These are phyloP conservation scores for Danionella cerebrum DNA, from an alignment of 2,113 vertebrate species.

Conservation along the genomic window DNA sequence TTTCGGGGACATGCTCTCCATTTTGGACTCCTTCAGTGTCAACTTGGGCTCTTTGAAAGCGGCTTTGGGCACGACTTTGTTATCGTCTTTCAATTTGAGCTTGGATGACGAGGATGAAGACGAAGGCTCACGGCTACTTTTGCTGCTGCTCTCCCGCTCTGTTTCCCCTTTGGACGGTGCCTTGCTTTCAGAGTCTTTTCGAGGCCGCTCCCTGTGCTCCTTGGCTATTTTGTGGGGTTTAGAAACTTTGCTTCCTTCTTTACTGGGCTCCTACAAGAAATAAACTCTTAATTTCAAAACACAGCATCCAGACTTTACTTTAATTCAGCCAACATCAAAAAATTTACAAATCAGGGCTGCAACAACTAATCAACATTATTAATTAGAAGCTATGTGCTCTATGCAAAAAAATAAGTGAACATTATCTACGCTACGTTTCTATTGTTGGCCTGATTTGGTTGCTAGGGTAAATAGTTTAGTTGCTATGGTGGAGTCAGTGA, in stretches of 20 bases:
- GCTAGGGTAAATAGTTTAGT: too few species aligned
- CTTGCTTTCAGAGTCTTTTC: constrained; percentile 96
- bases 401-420: too few species aligned
- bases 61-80: constrained; percentile 82
- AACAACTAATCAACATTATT: too few species aligned
- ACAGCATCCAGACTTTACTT: too few species aligned
- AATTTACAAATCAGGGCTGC: too few species aligned
- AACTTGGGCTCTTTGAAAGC: constrained; percentile 97
- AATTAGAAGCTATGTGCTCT: too few species aligned
- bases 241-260: constrained; percentile 76
- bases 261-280: constrained; percentile 60
- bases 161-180: constrained; percentile 70
- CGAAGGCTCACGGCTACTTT: constrained; percentile 56
- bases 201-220: constrained; percentile 87
- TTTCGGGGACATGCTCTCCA: constrained; percentile 89
- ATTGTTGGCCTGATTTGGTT: too few species aligned
- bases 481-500: too few species aligned
- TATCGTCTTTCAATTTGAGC: constrained; percentile 88
- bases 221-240: constrained; percentile 91
- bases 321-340: too few species aligned
- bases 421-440: too few species aligned
- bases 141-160: constrained; percentile 72
- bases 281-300: background rate
- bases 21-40: constrained; percentile 90
- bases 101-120: constrained; percentile 67